Evolutionary conservation across 2,113 vertebrate genomes (phyloP).

Genomic region (Ovis aries): DNA sequence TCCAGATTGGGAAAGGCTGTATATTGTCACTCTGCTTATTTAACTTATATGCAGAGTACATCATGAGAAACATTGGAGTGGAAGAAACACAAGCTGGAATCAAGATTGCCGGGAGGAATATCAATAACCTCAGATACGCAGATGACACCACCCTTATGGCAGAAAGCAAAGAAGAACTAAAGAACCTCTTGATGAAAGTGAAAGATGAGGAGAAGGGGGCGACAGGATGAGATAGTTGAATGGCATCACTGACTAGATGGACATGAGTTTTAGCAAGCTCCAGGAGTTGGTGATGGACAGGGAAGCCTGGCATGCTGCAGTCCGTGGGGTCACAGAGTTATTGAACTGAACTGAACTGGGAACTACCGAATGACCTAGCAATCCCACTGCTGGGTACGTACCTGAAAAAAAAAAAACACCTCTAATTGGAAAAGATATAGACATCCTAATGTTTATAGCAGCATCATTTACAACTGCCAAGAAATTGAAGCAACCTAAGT

Average conservation of each 20-base stretch:
- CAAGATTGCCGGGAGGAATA: background rate
- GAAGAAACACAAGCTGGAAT: background rate
- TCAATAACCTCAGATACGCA: background rate
- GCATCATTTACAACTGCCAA: background rate
- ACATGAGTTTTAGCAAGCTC: background rate
- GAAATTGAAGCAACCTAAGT: background rate
- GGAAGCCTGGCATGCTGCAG: background rate
- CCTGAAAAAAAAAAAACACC: background rate
- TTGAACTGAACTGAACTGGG: background rate
- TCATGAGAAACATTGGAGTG: accelerated
- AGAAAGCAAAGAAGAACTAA: background rate
- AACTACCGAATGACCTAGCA: background rate
- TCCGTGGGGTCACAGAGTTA: background rate
- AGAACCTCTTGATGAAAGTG: background rate
- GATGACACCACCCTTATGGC: background rate
- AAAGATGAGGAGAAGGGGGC: background rate
- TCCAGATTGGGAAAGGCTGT: background rate
- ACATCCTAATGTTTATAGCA: background rate
- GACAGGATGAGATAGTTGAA: background rate
- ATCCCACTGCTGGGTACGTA: background rate
- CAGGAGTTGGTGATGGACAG: background rate
- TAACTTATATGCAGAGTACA: background rate
- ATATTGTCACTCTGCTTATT: background rate
- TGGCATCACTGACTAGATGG: background rate
- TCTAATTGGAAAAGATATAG: background rate